These are phyloP conservation scores for Ptychochromis oligacanthus DNA, from an alignment of 2,113 vertebrate genomes.

Conservation along the genomic window DNA sequence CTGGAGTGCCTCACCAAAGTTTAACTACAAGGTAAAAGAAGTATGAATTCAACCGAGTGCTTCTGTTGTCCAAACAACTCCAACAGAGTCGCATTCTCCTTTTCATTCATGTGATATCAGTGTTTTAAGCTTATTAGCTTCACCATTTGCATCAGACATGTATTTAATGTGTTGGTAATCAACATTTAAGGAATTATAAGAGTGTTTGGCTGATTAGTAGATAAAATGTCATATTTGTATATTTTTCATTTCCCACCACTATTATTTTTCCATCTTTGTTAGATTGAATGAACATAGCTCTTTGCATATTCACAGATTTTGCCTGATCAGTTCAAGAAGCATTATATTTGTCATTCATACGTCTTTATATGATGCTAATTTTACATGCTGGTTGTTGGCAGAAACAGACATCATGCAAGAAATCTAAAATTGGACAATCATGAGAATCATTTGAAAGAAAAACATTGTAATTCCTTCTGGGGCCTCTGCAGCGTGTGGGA, in stretches of 20 bases:
- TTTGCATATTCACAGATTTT: not conserved
- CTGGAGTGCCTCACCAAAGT: not conserved
- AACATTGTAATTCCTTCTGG: slow-evolving; percentile 54
- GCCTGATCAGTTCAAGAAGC: not conserved
- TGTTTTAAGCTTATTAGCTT: not conserved
- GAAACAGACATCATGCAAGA: slow-evolving; percentile 6
- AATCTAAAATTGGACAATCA: slow-evolving; percentile 49
- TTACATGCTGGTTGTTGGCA: slow-evolving; percentile 13
- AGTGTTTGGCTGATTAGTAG: not conserved
- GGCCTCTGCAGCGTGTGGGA: slow-evolving; percentile 52
- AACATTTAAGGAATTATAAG: not conserved
- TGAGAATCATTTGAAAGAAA: slow-evolving; percentile 61
- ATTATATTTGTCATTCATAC: not conserved
- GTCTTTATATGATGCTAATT: not conserved
- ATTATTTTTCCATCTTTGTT: not conserved
- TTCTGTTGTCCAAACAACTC: not conserved
- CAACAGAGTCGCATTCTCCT: not conserved
- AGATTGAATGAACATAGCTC: not conserved
- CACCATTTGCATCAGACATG: not conserved
- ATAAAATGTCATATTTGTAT: not conserved
- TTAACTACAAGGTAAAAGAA: not conserved
- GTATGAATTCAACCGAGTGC: not conserved
- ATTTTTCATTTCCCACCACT: not conserved
- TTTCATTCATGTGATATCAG: not conserved
- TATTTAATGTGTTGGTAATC: not conserved